These are phyloP conservation scores for Brotula barbata DNA, from an alignment of 2,797 vertebrate genomes.

Conservation along the genomic window DNA sequence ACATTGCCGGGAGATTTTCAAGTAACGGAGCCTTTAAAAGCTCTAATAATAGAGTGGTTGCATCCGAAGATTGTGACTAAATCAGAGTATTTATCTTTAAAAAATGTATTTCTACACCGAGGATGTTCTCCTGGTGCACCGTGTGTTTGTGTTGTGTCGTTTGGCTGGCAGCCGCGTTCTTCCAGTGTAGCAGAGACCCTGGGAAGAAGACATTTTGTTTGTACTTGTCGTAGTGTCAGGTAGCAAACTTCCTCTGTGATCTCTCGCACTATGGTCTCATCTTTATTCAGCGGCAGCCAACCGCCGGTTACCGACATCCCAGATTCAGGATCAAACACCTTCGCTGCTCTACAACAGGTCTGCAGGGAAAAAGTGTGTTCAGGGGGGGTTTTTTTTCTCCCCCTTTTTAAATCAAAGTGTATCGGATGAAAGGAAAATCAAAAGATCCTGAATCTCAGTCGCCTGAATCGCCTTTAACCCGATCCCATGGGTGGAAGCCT, in stretches of 20 bases:
- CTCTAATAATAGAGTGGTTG: background rate
- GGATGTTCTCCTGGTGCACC: too few relatives aligned
- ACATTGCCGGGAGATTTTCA: constrained; percentile 14
- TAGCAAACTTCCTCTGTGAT: constrained; percentile 30
- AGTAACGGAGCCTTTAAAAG: constrained; percentile 16
- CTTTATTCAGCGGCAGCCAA: constrained; percentile 29
- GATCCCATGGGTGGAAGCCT: constrained; percentile 12
- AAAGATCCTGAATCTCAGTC: constrained; percentile 26
- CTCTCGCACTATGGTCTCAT: constrained; percentile 18
- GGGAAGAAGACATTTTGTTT: constrained; percentile 3
- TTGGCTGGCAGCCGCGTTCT: constrained; percentile 1
- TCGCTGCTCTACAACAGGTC: constrained; percentile 43
- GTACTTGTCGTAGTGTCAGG: constrained; percentile 27
- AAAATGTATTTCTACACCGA: constrained; percentile 13
- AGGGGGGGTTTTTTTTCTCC: background rate
- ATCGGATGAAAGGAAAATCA: constrained; percentile 36
- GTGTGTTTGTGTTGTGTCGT: constrained; percentile 10
- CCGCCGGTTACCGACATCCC: constrained; percentile 27
- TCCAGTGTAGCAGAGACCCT: constrained; percentile 1
- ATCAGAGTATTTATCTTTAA: background rate
- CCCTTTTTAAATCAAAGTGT: constrained; percentile 36
- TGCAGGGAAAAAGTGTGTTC: constrained; percentile 32
- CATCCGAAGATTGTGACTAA: constrained; percentile 6
- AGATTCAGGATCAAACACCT: constrained; percentile 58
- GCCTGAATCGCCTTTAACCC: constrained; percentile 26